Evolutionary conservation across 1,140 invertebrate genomes (phyloP), one percentile per base, ranked within the genome.

Genomic region (Anastatus disparis): DNA sequence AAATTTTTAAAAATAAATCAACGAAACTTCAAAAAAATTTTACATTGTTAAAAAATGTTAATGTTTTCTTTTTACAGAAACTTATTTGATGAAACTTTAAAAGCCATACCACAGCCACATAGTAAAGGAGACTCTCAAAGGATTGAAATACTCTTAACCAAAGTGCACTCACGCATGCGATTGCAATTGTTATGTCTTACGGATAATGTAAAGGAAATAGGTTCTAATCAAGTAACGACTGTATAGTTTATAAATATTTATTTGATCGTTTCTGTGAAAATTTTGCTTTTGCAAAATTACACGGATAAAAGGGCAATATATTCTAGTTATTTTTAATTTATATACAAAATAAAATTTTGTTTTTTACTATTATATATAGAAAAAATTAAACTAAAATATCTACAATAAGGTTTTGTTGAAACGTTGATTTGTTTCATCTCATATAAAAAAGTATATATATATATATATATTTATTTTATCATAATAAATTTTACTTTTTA

Each of bases 1-100:
- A 58, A 63, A 55, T 61, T 65, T 66, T 73, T 6, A 31, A 7
- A 17, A 2, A 52, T 55, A 9, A 29, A 35, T 31, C 13, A 12
- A 35, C n/a, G n/a, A 53, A 53, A 31, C 1, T 53, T 53, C 15
- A 29, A 53, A 6, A n/a, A 1, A 42, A 59, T 59, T 29, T 44
- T 40, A 27, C 20, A n/a, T n/a, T n/a, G n/a, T n/a, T n/a, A 17
- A n/a, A 59, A 27, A 29, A 46, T 10, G 29, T 35, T 3, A 38
- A 31, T 56, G 1, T 52, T 69, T n/a, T 65, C 42, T 71, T 70
- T 59, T 72, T 72, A 0, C 52, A 90, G 88, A 70, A 83, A 76
- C 71, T 89, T 89, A 74, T 90, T 90, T 78, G 84, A 87, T 53
- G 89, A 91, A 78, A 89, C 90, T 52, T 75, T 91, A 6, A 89